Conservation (phyloP, 2,113 vertebrate genomes). For the Muntiacus muntjak region DNA sequence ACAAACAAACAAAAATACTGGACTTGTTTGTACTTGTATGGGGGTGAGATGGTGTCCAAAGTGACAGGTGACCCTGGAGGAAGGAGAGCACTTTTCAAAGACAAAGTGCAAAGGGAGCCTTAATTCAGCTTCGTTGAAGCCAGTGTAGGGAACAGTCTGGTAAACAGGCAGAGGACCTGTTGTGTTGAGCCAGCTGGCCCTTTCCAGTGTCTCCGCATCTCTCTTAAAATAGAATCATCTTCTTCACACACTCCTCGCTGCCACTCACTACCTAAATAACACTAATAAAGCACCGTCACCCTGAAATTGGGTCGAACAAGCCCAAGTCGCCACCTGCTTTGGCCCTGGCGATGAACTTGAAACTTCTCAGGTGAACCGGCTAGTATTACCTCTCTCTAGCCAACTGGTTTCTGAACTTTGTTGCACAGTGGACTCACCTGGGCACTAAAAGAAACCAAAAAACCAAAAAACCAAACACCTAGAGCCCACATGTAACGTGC, state of each 20-base stretch:
- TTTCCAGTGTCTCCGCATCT: not conserved
- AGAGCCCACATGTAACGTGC: not conserved
- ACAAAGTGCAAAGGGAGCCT: not conserved
- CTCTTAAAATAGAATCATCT: not conserved
- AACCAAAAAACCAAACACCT: not conserved
- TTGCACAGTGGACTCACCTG: not conserved
- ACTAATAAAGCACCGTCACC: not conserved
- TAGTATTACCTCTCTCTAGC: not conserved
- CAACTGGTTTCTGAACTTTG: not conserved
- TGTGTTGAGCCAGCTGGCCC: not conserved
- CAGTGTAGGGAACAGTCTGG: not conserved
- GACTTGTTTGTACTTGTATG: not conserved
- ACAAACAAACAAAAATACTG: not conserved
- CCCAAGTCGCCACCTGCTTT: not conserved
- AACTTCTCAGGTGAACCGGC: not conserved
- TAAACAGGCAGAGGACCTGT: not conserved
- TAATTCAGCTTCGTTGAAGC: not conserved
- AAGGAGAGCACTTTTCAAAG: not conserved
- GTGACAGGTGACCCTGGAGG: not conserved
- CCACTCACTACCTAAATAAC: not conserved
- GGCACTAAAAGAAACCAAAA: not conserved
- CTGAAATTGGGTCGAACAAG: not conserved
- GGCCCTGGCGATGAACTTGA: not conserved
- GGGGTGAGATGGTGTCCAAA: not conserved
- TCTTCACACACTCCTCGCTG: not conserved